Conservation (phyloP, 2,888 invertebrate species). For the Colostygia pectinataria region DNA sequence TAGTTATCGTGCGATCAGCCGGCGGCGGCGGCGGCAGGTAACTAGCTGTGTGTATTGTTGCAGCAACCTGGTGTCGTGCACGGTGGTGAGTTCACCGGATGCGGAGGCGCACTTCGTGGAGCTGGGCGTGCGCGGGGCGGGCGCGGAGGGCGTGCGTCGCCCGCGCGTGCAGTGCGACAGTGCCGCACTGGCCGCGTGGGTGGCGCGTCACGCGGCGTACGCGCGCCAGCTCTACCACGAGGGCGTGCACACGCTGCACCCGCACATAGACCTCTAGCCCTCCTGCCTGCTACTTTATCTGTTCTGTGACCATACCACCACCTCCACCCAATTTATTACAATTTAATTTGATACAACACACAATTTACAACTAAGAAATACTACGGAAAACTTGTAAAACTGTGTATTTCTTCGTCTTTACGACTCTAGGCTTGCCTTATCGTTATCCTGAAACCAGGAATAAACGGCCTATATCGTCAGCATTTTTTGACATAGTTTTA, state of each 20-base stretch:
- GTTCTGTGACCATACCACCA: too few species aligned
- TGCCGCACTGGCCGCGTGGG: slow-evolving; percentile 86
- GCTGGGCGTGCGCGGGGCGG: slow-evolving; percentile 84
- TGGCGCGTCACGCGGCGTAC: slow-evolving; percentile 92
- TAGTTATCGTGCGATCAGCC: too few species aligned
- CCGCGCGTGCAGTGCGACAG: slow-evolving; percentile 91
- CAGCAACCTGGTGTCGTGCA: slow-evolving; percentile 86
- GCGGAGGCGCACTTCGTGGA: slow-evolving; percentile 86
- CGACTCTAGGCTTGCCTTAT: not conserved
- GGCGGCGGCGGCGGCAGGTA: too few species aligned
- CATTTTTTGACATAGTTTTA: not conserved
- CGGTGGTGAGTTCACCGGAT: slow-evolving; percentile 81
- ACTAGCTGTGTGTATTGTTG: slow-evolving; percentile 3
- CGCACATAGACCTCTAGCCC: slow-evolving; percentile 47
- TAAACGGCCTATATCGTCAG: too few species aligned
- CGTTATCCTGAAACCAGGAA: not conserved
- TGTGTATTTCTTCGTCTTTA: too few species aligned
- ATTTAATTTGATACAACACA: too few species aligned
- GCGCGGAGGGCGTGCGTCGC: slow-evolving; percentile 82
- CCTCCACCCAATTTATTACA: too few species aligned
- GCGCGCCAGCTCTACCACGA: slow-evolving; percentile 94
- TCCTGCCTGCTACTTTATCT: too few species aligned
- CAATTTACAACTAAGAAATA: too few species aligned
- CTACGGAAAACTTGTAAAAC: too few species aligned
- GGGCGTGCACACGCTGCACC: slow-evolving; percentile 86